Conservation (phyloP, 2,113 vertebrate genomes). For the Elephantulus edwardii region DNA sequence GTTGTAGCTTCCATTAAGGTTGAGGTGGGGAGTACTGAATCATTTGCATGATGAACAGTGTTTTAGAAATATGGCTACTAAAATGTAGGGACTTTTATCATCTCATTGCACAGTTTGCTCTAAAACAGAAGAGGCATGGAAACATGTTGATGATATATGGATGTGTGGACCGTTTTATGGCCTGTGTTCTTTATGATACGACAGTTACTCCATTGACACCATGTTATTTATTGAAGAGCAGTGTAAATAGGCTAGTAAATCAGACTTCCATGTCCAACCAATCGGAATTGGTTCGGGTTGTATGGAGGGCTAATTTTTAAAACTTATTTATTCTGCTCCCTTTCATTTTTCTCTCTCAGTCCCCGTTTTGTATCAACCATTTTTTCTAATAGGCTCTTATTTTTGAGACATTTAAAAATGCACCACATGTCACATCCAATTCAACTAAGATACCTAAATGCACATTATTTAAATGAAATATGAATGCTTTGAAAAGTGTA, state of each 20-base stretch:
- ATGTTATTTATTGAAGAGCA: conserved; percentile 53
- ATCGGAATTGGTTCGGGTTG: not conserved
- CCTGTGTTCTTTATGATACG: conserved; percentile 28
- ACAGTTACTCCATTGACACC: conserved; percentile 33
- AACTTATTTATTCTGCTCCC: not conserved
- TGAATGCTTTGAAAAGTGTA: conserved; percentile 60
- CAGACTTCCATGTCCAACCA: not conserved
- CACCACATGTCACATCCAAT: conserved; percentile 47
- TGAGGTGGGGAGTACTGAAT: not conserved
- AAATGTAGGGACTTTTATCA: not conserved
- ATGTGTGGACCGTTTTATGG: not conserved
- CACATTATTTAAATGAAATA: conserved; percentile 71
- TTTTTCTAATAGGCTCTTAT: conserved; percentile 49
- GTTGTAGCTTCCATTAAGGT: conserved; percentile 28
- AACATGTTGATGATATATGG: not conserved
- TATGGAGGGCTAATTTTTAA: conserved; percentile 1
- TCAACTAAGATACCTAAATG: conserved; percentile 59
- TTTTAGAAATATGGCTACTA: not conserved
- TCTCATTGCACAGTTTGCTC: not conserved
- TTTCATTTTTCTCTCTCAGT: conserved; percentile 50
- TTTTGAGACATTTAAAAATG: conserved; percentile 59
- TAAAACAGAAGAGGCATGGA: not conserved
- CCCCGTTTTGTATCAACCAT: conserved; percentile 7
- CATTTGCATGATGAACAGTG: not conserved
- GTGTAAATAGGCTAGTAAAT: conserved; percentile 21